Evolutionary conservation across 2,797 vertebrate species (phyloP), one percentile per base, ranked within the genome.

Genomic region (Etheostoma perlongum): DNA sequence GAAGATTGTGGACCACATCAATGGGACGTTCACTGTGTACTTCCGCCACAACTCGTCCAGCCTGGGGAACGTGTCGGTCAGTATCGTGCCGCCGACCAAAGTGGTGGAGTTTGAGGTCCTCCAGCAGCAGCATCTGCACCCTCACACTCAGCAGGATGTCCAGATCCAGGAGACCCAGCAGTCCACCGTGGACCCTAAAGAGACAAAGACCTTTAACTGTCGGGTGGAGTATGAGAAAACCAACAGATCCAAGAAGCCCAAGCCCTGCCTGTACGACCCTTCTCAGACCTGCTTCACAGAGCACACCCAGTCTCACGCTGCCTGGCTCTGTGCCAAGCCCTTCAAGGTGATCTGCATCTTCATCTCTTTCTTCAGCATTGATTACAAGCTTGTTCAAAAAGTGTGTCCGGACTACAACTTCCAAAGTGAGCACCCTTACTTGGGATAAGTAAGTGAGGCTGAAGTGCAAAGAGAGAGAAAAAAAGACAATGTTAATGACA

Each of bases 331-430:
- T 33, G 95, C 97, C 88, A 99, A 99, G 84, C 98, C 98, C 87
- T 99, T 99, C 94, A 99, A 99, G 89, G 98, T 99, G 85, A 99
- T 99, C 94, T 99, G 98, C 91, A 98, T 99, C 92, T 99, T 99
- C 93, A 97, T 99, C 92, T 98, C 97, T 79, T 99, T 99, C 95
- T 97, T 97, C 83, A 99, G 98, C 93, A 96, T 97, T 72, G 97
- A 99, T 88, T 99, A 99, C 94, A 99, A 99, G 97, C 94, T 99
- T 89, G 98, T 99, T 84, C 98, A 99, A 92, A 99, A 99, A 93
- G 98, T 99, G 86, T 99, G 98, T 81, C 98, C 98, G 55, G 98
- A 99, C 93, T 98, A 99, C 94, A 99, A 98, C 94, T 99, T 99
- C 95, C 97, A 99, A 95, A 97, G 95, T 51, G 97, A 99, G 79